Conservation (phyloP, 2,113 vertebrate species). For the Meles meles region DNA sequence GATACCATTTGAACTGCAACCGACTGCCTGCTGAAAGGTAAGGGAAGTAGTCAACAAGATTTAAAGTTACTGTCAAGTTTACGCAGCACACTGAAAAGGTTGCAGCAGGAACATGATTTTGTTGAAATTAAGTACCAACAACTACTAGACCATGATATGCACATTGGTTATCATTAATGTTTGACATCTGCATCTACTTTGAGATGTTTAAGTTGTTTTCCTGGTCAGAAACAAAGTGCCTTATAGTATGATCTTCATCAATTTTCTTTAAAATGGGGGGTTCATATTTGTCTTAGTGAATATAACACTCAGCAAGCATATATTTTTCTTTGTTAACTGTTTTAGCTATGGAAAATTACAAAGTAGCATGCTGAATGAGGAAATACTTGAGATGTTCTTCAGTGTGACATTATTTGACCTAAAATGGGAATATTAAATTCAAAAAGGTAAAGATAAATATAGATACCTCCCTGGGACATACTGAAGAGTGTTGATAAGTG, state of each 20-base stretch:
- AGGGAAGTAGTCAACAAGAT: slow-evolving; percentile 66
- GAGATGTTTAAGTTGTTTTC: slow-evolving; percentile 48
- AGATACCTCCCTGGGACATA: neutral
- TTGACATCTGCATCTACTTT: slow-evolving; percentile 70
- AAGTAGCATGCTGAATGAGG: neutral
- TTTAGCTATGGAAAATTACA: neutral
- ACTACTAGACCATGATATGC: slow-evolving; percentile 42
- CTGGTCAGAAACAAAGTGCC: slow-evolving; percentile 41
- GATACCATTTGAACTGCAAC: slow-evolving; percentile 43
- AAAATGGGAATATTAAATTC: neutral
- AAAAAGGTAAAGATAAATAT: neutral
- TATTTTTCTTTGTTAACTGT: neutral
- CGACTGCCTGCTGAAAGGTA: slow-evolving; percentile 52
- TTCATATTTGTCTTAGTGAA: neutral
- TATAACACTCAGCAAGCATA: neutral
- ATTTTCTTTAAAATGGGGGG: neutral
- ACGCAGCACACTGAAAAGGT: slow-evolving; percentile 26
- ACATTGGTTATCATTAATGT: slow-evolving; percentile 65
- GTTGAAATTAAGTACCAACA: slow-evolving; percentile 61
- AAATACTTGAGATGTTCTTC: neutral
- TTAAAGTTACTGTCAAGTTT: slow-evolving; percentile 76
- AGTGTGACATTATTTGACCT: neutral
- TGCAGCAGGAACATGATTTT: slow-evolving; percentile 53
- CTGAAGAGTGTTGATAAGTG: neutral
- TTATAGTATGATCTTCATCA: neutral